These are phyloP conservation scores for Saguinus imperator DNA, from an alignment of 2,113 vertebrate genomes.

Conservation along the genomic window DNA sequence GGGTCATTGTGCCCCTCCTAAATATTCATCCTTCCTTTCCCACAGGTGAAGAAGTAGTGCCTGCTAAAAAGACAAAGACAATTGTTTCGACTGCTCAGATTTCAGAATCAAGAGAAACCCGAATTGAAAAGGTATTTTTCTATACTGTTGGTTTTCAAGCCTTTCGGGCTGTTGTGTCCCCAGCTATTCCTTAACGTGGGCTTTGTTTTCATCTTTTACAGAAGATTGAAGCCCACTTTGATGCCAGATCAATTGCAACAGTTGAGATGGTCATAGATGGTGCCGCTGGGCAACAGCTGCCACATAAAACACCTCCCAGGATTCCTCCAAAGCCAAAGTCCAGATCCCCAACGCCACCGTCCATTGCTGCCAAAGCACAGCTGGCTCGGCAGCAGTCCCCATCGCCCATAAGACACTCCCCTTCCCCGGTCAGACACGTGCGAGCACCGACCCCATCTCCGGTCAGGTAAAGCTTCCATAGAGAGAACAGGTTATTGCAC, in stretches of 20 bases:
- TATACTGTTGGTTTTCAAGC: neutral
- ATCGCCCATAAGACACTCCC: constrained; percentile 95
- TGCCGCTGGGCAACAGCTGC: constrained; percentile 89
- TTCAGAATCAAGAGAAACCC: constrained; percentile 92
- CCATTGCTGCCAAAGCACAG: constrained; percentile 88
- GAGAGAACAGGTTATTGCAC: neutral
- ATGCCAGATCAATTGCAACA: constrained; percentile 88
- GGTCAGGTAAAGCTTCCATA: constrained; percentile 89
- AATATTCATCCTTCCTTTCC: neutral
- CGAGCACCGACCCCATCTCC: constrained; percentile 93
- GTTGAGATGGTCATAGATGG: constrained; percentile 93
- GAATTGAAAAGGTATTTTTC: constrained; percentile 91
- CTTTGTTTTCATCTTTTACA: constrained; percentile 73
- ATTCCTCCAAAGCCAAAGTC: constrained; percentile 95
- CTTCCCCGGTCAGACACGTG: constrained; percentile 96
- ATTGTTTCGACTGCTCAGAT: constrained; percentile 95
- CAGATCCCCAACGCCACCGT: constrained; percentile 92
- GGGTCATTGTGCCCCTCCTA: neutral
- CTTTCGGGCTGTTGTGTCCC: neutral
- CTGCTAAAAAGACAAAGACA: constrained; percentile 96
- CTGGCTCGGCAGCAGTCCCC: constrained; percentile 94
- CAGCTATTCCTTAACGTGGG: neutral
- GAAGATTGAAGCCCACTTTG: constrained; percentile 94
- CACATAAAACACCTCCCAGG: constrained; percentile 95
- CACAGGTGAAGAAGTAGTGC: constrained; percentile 96